Evolutionary conservation across 2,113 vertebrate species (phyloP).

Genomic region (Gila orcuttii): DNA sequence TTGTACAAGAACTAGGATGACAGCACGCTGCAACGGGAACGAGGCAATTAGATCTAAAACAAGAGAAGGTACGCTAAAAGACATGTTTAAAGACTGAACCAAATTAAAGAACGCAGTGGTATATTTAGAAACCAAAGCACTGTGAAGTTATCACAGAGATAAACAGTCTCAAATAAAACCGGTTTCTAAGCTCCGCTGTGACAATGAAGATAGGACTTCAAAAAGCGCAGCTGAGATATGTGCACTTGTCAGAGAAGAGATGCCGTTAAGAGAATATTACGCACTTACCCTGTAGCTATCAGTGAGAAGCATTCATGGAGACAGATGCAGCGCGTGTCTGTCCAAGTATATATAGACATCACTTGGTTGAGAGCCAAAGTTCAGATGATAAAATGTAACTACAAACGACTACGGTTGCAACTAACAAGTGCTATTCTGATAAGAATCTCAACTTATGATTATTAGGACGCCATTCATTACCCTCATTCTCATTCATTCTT

Average conservation of each 20-base stretch:
- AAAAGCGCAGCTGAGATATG: conserved; percentile 32
- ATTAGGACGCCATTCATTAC: background rate
- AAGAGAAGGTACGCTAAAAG: conserved; percentile 1
- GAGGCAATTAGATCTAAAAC: conserved; percentile 24
- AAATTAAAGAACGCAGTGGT: conserved; percentile 24
- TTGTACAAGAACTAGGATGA: background rate
- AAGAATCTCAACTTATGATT: background rate
- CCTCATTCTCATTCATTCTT: no score
- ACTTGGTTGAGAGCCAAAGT: background rate
- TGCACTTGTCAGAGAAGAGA: conserved; percentile 10
- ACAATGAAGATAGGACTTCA: conserved; percentile 31
- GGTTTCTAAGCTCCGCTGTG: background rate
- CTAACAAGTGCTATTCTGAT: background rate
- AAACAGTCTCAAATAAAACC: conserved; percentile 28
- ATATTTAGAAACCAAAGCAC: conserved; percentile 36
- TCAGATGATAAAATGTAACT: conserved; percentile 8
- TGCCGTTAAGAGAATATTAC: background rate
- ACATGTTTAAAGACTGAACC: background rate
- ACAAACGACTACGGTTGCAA: background rate
- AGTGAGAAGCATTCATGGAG: background rate
- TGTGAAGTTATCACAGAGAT: conserved; percentile 18
- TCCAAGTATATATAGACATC: conserved; percentile 29
- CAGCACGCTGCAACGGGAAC: background rate
- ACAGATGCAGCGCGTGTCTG: background rate
- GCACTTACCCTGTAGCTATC: conserved; percentile 6